These are phyloP conservation scores for Anthrax anthrax DNA, from an alignment of 2,888 invertebrate species.

Conservation along the genomic window DNA sequence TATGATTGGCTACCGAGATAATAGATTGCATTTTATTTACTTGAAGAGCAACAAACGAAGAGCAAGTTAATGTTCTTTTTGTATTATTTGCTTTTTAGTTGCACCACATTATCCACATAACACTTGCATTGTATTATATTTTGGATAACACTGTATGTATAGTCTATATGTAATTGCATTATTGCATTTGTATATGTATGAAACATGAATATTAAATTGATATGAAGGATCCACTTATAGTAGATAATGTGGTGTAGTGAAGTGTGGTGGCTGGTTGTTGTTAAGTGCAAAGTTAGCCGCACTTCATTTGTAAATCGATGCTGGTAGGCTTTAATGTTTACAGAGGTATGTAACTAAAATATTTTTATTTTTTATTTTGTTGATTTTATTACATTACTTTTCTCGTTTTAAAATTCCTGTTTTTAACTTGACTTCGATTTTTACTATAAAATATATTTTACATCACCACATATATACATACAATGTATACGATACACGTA, in stretches of 20 bases:
- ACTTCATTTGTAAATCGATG: slow-evolving; percentile 6
- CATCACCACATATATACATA: too few relatives aligned
- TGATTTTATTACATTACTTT: too few relatives aligned
- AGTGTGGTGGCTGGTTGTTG: background rate
- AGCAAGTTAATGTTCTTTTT: slow-evolving; percentile 1
- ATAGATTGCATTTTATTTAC: slow-evolving; percentile 9
- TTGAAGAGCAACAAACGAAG: background rate
- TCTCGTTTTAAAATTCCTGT: too few relatives aligned
- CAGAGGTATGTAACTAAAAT: slow-evolving; percentile 1
- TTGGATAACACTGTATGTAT: too few relatives aligned
- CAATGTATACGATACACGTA: too few relatives aligned
- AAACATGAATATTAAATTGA: too few relatives aligned
- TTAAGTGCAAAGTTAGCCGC: slow-evolving; percentile 5
- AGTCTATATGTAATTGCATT: background rate
- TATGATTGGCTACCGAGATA: slow-evolving; percentile 11
- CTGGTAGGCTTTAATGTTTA: background rate
- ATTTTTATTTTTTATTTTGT: background rate
- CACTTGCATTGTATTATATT: background rate
- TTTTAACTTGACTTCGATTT: too few relatives aligned
- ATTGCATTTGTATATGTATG: background rate
- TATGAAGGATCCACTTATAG: too few relatives aligned
- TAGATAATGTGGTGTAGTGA: too few relatives aligned
- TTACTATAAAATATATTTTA: too few relatives aligned
- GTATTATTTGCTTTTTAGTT: slow-evolving; percentile 1
- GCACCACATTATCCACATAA: background rate